These are phyloP conservation scores for Shinisaurus crocodilurus DNA, from an alignment of 2,113 vertebrate species.

Conservation along the genomic window DNA sequence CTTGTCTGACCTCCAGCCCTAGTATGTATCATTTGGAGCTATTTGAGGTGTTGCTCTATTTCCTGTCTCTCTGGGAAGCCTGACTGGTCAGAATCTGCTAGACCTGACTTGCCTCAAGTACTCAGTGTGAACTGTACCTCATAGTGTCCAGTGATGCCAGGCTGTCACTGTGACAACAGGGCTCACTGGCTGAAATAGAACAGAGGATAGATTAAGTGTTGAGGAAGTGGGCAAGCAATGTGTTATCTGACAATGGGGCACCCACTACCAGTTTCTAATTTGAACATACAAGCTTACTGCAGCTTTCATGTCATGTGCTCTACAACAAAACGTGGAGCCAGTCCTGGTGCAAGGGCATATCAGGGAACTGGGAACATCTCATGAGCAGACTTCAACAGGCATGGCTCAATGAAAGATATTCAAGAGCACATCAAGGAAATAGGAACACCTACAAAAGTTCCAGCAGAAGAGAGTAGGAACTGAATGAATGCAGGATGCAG, in stretches of 20 bases:
- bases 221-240: background rate
- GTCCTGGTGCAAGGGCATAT: background rate
- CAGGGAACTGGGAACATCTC: background rate
- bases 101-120: no score
- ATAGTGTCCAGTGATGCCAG: no score
- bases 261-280: background rate
- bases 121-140: no score
- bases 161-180: no score
- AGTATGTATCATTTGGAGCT: no score
- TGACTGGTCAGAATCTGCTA: no score
- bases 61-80: no score
- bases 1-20: no score
- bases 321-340: background rate
- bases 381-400: background rate
- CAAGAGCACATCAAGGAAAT: background rate
- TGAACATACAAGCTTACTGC: background rate
- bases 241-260: background rate
- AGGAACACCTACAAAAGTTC: constrained; percentile 46
- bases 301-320: background rate
- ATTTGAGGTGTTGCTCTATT: no score
- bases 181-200: background rate
- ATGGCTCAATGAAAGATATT: background rate
- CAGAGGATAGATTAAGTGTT: background rate
- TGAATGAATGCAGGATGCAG: background rate
- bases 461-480: constrained; percentile 1